These are phyloP conservation scores for Cantharis rufa DNA, from an alignment of 2,888 invertebrate species.

Conservation along the genomic window DNA sequence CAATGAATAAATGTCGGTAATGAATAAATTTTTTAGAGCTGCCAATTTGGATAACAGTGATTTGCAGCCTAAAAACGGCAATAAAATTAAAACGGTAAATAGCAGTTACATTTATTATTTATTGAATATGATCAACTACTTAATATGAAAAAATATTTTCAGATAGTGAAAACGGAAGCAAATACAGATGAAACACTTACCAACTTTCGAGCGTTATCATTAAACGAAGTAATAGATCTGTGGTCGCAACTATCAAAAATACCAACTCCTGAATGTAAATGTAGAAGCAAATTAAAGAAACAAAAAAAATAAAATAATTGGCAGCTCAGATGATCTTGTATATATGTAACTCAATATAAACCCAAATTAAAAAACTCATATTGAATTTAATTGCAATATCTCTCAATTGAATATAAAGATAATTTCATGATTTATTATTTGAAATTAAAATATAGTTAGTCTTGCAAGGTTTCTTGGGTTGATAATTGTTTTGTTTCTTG, in stretches of 20 bases:
- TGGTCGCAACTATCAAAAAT: neutral
- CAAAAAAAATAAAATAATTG: neutral
- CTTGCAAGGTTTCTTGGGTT: no score
- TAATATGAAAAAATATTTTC: neutral
- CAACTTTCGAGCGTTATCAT: neutral
- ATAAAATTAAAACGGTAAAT: no score
- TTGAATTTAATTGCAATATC: no score
- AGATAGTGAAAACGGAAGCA: neutral
- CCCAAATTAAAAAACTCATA: no score
- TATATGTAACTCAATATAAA: no score
- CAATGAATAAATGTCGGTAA: neutral
- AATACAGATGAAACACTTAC: neutral
- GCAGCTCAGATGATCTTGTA: no score
- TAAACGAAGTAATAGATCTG: neutral
- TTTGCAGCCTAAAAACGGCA: neutral
- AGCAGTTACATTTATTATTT: neutral
- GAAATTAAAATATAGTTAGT: no score
- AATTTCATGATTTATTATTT: no score
- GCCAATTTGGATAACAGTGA: neutral
- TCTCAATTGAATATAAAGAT: no score
- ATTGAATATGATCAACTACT: neutral
- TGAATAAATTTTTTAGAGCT: neutral
- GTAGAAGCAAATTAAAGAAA: neutral
- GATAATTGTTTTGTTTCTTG: no score
- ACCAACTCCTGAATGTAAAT: neutral